Conservation (phyloP, 2,888 invertebrate species). For the Andrena haemorrhoa region DNA sequence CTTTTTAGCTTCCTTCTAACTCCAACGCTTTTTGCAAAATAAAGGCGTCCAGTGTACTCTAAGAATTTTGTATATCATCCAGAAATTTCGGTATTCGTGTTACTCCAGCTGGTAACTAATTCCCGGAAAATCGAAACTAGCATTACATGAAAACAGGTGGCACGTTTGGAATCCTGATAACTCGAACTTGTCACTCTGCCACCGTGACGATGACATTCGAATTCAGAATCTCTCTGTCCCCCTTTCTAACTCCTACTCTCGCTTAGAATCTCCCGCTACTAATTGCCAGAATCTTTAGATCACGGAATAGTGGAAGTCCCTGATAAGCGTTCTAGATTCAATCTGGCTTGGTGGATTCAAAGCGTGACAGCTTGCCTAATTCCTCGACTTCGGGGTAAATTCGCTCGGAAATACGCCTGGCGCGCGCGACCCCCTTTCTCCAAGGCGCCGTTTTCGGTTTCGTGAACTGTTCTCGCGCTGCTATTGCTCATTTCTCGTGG, state of each 20-base stretch:
- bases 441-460: not conserved
- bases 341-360: conserved; percentile 31
- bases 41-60: not conserved
- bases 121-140: conserved; percentile 29
- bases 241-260: not conserved
- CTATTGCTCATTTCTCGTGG: not conserved
- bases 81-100: not conserved
- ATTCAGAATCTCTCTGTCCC: conserved; percentile 47
- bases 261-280: conserved; percentile 39
- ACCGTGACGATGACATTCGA: conserved; percentile 54
- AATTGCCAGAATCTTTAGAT: conserved; percentile 64
- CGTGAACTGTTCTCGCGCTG: not conserved
- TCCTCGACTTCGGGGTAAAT: conserved; percentile 19
- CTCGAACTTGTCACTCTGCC: conserved; percentile 62
- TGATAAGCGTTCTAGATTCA: conserved; percentile 53
- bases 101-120: not conserved
- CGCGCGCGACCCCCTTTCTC: not conserved
- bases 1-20: no score
- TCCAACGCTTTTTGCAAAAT: no score
- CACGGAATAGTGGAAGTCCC: conserved; percentile 47
- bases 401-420: conserved; percentile 18
- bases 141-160: conserved; percentile 39
- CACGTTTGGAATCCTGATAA: conserved; percentile 58
- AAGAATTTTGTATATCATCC: not conserved
- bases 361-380: conserved; percentile 32